Percentiles rank a stretch among this genome's conserved stretches.
phyloP scores from a whole-genome alignment of 2,113 vertebrate species.

The Reinhardtius hippoglossoides region DNA sequence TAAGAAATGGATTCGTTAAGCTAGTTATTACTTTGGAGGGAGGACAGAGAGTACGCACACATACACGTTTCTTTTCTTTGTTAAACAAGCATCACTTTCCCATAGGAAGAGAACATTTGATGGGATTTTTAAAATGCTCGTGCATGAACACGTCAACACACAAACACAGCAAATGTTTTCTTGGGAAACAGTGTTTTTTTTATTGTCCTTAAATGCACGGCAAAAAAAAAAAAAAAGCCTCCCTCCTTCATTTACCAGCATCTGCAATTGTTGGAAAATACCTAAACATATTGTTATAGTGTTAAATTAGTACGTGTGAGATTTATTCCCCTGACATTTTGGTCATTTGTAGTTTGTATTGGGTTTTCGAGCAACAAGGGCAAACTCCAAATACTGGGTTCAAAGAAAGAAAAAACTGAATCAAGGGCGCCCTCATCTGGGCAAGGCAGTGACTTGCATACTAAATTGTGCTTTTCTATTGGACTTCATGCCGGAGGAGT shows the following conservation, averaged over 20 bases:
- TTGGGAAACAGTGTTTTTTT: slow-evolving; percentile 16
- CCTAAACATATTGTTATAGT: background rate
- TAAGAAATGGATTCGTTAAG: slow-evolving; percentile 34
- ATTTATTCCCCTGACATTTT: background rate
- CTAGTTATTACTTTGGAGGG: slow-evolving; percentile 59
- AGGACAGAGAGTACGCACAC: slow-evolving; percentile 39
- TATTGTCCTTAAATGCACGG: slow-evolving; percentile 44
- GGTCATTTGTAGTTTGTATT: slow-evolving; percentile 16
- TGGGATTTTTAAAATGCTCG: slow-evolving; percentile 44
- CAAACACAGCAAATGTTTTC: slow-evolving; percentile 60
- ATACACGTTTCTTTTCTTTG: slow-evolving; percentile 14
- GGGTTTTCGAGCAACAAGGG: background rate
- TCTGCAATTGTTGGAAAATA: background rate
- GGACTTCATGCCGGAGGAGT: slow-evolving; percentile 17
- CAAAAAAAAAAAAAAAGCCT: slow-evolving; percentile 32
- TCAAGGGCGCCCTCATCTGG: slow-evolving; percentile 64
- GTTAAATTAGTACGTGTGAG: slow-evolving; percentile 30
- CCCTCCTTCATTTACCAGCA: slow-evolving; percentile 16
- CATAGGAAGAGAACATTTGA: slow-evolving; percentile 9
- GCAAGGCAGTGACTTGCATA: slow-evolving; percentile 75
- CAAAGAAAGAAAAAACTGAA: slow-evolving; percentile 18
- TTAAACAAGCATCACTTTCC: slow-evolving; percentile 40
- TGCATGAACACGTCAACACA: slow-evolving; percentile 58
- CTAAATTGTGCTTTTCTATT: slow-evolving; percentile 71
- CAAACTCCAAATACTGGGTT: slow-evolving; percentile 8